Conservation (phyloP, 2,113 vertebrate genomes). For the Etia nguti region DNA sequence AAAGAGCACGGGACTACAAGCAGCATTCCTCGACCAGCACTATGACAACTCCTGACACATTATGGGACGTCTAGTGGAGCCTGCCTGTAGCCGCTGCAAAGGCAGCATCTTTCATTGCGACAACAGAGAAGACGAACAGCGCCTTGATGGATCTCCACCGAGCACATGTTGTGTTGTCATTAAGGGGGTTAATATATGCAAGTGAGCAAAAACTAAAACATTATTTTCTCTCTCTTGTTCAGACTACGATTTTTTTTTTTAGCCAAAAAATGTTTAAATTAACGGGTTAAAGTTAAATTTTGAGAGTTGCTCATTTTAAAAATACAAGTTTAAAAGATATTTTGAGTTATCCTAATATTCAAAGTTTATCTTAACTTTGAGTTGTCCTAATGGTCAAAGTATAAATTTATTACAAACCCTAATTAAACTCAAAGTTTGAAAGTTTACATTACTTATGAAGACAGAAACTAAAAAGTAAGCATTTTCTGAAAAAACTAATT, state of each 20-base stretch:
- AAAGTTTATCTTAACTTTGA: neutral
- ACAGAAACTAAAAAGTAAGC: neutral
- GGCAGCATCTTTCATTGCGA: conserved; percentile 21
- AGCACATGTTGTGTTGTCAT: neutral
- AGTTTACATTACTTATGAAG: neutral
- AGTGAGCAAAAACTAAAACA: neutral
- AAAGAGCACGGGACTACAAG: conserved; percentile 54
- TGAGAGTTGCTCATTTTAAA: neutral
- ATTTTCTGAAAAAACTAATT: neutral
- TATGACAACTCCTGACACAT: conserved; percentile 63
- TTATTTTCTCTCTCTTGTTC: neutral
- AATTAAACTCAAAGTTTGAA: neutral
- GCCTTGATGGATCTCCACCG: neutral
- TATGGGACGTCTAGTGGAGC: conserved; percentile 19
- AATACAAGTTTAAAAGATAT: neutral
- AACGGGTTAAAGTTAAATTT: neutral
- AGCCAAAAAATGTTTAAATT: neutral
- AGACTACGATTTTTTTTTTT: neutral
- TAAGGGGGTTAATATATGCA: neutral
- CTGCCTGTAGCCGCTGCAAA: neutral
- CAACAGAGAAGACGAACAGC: neutral
- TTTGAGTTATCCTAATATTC: neutral
- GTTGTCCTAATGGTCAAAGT: neutral
- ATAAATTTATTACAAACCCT: neutral
- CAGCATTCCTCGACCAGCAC: conserved; percentile 59